Base-by-base conservation (phyloP, 2,113 vertebrate species). In the Lophotis ruficrista region DNA sequence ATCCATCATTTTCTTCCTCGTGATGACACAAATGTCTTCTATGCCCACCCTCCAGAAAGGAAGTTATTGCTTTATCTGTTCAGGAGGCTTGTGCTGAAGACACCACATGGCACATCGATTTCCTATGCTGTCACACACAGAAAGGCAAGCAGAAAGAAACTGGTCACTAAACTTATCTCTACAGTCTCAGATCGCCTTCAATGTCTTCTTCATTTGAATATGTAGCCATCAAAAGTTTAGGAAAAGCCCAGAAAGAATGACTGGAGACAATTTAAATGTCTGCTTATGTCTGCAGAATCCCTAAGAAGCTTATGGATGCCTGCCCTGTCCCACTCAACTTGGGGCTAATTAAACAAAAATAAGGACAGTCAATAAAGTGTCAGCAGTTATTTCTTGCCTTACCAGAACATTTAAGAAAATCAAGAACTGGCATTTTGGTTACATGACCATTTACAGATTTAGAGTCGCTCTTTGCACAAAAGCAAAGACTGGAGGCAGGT, bases 101-200 rank as follows among this genome's bases (percentile, higher is more conserved):
- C 21, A 35, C 20, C 7, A 4, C 24, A 62, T 13, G 24, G 48
- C 54, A n/a, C 15, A 48, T 17, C 1, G 0, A 14, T n/a, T n/a
- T 61, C 65, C 71, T 54, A 4, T 3, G 9, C 14, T 10, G 5
- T 37, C 16, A 72, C 30, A 8, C 21, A 47, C 15, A 14, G 15
- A 12, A 53, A 25, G 17, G 28, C 8, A 78, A 68, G 33, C 21
- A n/a, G n/a, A 66, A 83, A 53, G 22, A 38, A 41, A 72, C 12
- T 3, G 10, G 14, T 31, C 60, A 13, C 33, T 28, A 11, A 38
- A 45, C 2, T 13, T 17, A 57, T 51, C 31, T 50, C 33, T 19
- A 11, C 53, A 30, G 45, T 30, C 37, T 37, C 73, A 41, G 22
- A 28, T 3, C 9, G 19, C 17, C 7, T 31, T 54, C 43, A 27